A percentile compares a stretch with the other conserved stretches of the same genome.
phyloP scores from a whole-genome alignment of 2,113 vertebrate genomes.

The Oryzias javanicus region DNA sequence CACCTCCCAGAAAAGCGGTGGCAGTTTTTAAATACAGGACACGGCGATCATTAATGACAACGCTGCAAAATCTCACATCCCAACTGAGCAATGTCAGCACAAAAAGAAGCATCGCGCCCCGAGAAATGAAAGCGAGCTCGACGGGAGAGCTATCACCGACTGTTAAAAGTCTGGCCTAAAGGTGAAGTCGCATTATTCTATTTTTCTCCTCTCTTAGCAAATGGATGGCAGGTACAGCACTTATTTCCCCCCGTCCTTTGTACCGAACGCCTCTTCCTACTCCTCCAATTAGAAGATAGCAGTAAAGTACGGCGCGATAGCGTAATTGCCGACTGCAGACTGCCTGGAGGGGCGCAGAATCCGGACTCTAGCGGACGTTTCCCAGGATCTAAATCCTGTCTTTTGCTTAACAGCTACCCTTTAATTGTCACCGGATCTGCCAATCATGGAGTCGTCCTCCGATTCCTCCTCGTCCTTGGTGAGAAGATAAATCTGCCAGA shows the following conservation, averaged over 20 bases:
- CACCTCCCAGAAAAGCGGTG: slow-evolving; percentile 47
- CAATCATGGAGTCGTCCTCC: slow-evolving; percentile 41
- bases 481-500: slow-evolving; percentile 34
- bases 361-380: slow-evolving; percentile 50
- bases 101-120: slow-evolving; percentile 58
- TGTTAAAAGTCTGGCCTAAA: slow-evolving; percentile 69
- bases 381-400: slow-evolving; percentile 52
- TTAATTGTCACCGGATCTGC: slow-evolving; percentile 62
- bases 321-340: slow-evolving; percentile 55
- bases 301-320: slow-evolving; percentile 52
- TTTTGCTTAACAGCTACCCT: slow-evolving; percentile 59
- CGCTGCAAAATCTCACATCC: slow-evolving; percentile 50
- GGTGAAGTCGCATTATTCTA: slow-evolving; percentile 68
- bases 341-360: slow-evolving; percentile 43
- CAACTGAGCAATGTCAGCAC: slow-evolving; percentile 63
- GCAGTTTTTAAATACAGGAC: slow-evolving; percentile 62
- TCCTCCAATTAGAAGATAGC: slow-evolving; percentile 76
- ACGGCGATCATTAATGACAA: slow-evolving; percentile 59
- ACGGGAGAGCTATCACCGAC: slow-evolving; percentile 59
- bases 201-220: slow-evolving; percentile 56
- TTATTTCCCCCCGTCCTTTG: slow-evolving; percentile 51
- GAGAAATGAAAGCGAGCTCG: slow-evolving; percentile 65
- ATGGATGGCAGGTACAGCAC: slow-evolving; percentile 63
- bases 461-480: slow-evolving; percentile 31
- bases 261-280: slow-evolving; percentile 46